These are phyloP conservation scores for Adelosebastes latens DNA, from an alignment of 2,797 vertebrate species.

Conservation along the genomic window DNA sequence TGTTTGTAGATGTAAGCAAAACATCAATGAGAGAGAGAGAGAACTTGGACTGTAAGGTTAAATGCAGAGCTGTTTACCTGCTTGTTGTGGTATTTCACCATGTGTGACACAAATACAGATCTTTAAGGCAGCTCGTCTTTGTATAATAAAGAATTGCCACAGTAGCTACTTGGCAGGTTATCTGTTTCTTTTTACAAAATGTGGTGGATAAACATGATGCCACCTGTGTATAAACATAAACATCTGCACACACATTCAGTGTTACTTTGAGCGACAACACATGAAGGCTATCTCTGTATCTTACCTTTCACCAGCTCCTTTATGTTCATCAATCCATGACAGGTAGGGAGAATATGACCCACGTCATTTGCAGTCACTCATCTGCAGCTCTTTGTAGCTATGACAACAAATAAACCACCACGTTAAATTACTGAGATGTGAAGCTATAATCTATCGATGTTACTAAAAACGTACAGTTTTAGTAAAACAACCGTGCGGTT, in stretches of 20 bases:
- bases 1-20: not conserved
- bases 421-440: not conserved
- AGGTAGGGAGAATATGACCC: not conserved
- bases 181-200: not conserved
- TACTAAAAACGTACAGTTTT: not conserved
- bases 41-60: not conserved
- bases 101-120: not conserved
- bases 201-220: not conserved
- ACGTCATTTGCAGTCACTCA: not conserved
- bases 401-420: not conserved
- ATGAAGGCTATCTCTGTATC: not conserved
- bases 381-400: not conserved
- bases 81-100: not conserved
- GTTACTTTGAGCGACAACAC: not conserved
- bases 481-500: not conserved
- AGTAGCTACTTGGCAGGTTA: not conserved
- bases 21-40: not conserved
- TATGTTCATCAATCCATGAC: constrained; percentile 26
- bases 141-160: not conserved
- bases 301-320: constrained; percentile 58
- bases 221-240: not conserved
- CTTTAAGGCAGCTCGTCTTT: not conserved
- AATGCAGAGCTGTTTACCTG: not conserved
- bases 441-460: not conserved
- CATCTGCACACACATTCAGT: not conserved